phyloP scores from a whole-genome alignment of 2,797 vertebrate species.

The Orestias chungarensis region DNA sequence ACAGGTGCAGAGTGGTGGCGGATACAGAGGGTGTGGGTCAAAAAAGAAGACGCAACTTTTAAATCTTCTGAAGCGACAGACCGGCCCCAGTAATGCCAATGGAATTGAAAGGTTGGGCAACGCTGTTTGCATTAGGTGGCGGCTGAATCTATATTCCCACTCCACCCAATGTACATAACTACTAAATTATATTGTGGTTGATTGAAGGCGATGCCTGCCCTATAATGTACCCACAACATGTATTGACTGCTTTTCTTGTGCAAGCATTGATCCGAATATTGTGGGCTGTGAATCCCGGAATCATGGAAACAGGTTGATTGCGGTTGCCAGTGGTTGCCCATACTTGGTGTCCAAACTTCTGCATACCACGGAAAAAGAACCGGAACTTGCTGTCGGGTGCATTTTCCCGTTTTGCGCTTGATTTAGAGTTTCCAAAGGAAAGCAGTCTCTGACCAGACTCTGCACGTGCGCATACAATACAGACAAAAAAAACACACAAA shows the following conservation, averaged over 20 bases:
- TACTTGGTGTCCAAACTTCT: neutral
- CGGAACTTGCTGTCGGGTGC: neutral
- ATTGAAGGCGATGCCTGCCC: neutral
- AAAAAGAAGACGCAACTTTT: conserved; percentile 15
- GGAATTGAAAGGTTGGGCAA: neutral
- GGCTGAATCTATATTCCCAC: neutral
- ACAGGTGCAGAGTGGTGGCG: neutral
- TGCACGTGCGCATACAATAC: too few species aligned
- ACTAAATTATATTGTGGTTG: conserved; percentile 14
- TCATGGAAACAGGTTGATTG: neutral
- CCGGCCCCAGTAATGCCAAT: neutral
- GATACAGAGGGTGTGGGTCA: conserved; percentile 7
- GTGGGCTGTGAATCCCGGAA: neutral
- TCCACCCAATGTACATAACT: conserved; percentile 16
- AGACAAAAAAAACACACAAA: neutral
- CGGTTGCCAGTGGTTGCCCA: conserved; percentile 3
- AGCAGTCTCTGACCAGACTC: neutral
- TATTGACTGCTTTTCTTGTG: neutral
- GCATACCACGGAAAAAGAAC: neutral
- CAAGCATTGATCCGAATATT: neutral
- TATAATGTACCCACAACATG: neutral
- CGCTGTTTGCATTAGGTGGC: conserved; percentile 11
- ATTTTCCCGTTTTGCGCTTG: neutral
- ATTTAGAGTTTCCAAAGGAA: neutral
- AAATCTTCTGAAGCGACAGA: conserved; percentile 23